A percentile compares a stretch with the other conserved stretches of the same genome.
phyloP scores from a whole-genome alignment of 2,113 vertebrate genomes.

The Oreochromis niloticus region DNA sequence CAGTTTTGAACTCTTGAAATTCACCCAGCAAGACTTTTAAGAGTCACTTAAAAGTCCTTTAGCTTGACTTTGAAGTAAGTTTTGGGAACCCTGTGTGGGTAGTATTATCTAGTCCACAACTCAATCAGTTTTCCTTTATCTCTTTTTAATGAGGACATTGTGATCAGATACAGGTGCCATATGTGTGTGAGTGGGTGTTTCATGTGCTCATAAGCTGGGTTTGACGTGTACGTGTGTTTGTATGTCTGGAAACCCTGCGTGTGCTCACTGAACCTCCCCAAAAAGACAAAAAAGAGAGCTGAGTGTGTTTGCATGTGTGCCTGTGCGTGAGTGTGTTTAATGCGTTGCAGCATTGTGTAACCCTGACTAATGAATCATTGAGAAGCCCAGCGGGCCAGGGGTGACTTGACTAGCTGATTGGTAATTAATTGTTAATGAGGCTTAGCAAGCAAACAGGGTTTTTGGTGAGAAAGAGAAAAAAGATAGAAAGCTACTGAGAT shows the following conservation, averaged over 20 bases:
- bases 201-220: neutral
- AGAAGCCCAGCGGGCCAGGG: slow-evolving; percentile 63
- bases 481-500: slow-evolving; percentile 32
- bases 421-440: slow-evolving; percentile 79
- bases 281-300: neutral
- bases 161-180: slow-evolving; percentile 11
- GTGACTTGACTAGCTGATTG: slow-evolving; percentile 76
- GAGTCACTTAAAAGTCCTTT: slow-evolving; percentile 3
- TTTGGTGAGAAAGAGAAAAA: slow-evolving; percentile 30
- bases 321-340: slow-evolving; percentile 34
- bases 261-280: neutral
- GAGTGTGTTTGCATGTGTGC: slow-evolving; percentile 3
- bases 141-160: slow-evolving; percentile 53
- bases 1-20: neutral
- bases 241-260: neutral
- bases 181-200: neutral
- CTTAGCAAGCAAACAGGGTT: slow-evolving; percentile 65
- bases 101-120: neutral
- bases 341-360: slow-evolving; percentile 54
- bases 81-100: neutral
- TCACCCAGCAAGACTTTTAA: neutral
- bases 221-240: neutral
- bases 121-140: slow-evolving; percentile 42
- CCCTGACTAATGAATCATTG: slow-evolving; percentile 77
- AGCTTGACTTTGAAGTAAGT: slow-evolving; percentile 14